Evolutionary conservation across 2,797 vertebrate species (phyloP).

Genomic region (Ctenopoma multispine): DNA sequence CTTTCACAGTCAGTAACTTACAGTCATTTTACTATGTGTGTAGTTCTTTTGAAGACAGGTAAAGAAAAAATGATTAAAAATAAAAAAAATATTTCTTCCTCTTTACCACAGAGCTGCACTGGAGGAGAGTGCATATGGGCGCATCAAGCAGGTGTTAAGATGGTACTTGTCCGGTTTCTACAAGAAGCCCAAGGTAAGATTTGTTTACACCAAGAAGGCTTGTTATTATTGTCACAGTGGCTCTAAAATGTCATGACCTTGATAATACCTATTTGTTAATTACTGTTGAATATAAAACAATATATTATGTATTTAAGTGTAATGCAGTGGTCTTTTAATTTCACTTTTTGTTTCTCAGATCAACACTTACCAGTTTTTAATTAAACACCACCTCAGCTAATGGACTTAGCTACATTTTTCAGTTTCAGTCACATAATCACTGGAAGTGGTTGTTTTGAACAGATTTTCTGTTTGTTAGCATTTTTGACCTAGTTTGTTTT

Average conservation of each 20-base stretch:
- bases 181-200: slow-evolving; percentile 95
- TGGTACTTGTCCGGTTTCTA: slow-evolving; percentile 99
- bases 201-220: not conserved
- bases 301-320: no score
- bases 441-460: not conserved
- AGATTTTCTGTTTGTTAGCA: slow-evolving; percentile 8
- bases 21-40: not conserved
- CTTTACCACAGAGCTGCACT: slow-evolving; percentile 81
- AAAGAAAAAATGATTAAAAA: not conserved
- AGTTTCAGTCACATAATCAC: no score
- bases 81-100: no score
- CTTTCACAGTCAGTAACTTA: slow-evolving; percentile 90
- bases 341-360: no score
- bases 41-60: no score
- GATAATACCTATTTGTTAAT: no score
- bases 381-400: no score
- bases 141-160: slow-evolving; percentile 93
- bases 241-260: not conserved
- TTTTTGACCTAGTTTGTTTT: slow-evolving; percentile 9
- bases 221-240: not conserved
- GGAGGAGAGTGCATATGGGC: slow-evolving; percentile 90
- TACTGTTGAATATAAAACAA: not conserved
- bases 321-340: no score
- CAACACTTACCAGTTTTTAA: no score
- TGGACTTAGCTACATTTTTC: no score